Percentiles rank a stretch among this genome's conserved stretches.
Evolutionary conservation across 2,888 invertebrate genomes (phyloP).

Genomic region (Xylophagus ater): DNA sequence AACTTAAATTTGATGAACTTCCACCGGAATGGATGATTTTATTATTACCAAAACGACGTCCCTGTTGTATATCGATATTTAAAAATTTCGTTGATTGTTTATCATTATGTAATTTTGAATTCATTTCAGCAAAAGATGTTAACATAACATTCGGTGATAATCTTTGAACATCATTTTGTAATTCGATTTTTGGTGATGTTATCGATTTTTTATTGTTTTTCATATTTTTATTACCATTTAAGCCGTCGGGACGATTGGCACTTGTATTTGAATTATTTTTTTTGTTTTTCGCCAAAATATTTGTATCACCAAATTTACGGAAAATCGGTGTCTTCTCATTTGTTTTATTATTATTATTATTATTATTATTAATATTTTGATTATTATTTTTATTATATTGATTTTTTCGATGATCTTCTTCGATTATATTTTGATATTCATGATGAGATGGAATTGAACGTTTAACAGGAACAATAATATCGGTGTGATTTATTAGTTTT

Average conservation of each 20-base stretch:
- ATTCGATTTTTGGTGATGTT: conserved; percentile 7
- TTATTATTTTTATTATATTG: too few species aligned
- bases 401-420: too few species aligned
- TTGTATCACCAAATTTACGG: conserved; percentile 20
- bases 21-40: neutral
- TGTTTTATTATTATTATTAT: too few species aligned
- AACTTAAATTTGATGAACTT: conserved; percentile 6
- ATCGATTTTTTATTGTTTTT: neutral
- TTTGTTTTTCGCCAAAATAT: conserved; percentile 13
- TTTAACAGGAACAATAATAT: conserved; percentile 15
- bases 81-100: conserved; percentile 15
- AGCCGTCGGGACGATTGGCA: neutral
- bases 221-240: neutral
- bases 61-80: conserved; percentile 15
- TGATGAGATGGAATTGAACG: conserved; percentile 13
- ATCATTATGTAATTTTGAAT: neutral
- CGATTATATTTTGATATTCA: conserved; percentile 18
- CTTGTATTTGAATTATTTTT: conserved; percentile 5
- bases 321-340: conserved; percentile 8
- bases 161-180: conserved; percentile 7
- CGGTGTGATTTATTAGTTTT: conserved; percentile 1
- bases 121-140: conserved; percentile 15
- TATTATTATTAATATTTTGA: too few species aligned
- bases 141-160: conserved; percentile 6
- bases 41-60: neutral